Conservation (phyloP, 2,113 vertebrate genomes). For the Holacanthus passer region DNA sequence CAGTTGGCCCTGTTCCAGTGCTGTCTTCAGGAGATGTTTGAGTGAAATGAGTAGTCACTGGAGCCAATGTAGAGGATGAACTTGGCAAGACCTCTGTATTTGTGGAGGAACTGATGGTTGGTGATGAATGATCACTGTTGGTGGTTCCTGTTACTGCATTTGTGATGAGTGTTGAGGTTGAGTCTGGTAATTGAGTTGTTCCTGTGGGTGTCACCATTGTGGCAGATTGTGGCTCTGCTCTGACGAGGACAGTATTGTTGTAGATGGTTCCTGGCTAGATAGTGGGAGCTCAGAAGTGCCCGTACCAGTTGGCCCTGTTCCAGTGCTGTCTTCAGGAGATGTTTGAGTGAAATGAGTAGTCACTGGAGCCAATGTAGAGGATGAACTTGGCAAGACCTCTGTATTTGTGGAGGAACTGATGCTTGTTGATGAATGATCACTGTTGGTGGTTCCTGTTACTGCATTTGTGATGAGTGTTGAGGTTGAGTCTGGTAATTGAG, state of each 20-base stretch:
- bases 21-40: not conserved
- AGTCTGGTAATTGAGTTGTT: not conserved
- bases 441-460: too few species aligned
- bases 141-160: not conserved
- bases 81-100: accelerated
- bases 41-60: not conserved
- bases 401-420: not conserved
- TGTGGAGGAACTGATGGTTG: not conserved
- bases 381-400: too few species aligned
- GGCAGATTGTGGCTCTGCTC: not conserved
- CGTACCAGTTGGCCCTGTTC: not conserved
- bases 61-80: not conserved
- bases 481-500: not conserved
- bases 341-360: not conserved
- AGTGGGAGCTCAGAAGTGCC: accelerated
- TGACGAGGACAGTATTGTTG: not conserved
- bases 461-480: not conserved
- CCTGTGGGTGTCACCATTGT: not conserved
- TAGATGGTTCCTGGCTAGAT: not conserved
- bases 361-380: not conserved
- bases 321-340: not conserved
- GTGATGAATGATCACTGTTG: not conserved
- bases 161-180: not conserved
- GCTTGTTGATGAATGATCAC: too few species aligned
- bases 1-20: not conserved